Conservation (phyloP, 2,888 invertebrate species). For the Nowickia ferox region DNA sequence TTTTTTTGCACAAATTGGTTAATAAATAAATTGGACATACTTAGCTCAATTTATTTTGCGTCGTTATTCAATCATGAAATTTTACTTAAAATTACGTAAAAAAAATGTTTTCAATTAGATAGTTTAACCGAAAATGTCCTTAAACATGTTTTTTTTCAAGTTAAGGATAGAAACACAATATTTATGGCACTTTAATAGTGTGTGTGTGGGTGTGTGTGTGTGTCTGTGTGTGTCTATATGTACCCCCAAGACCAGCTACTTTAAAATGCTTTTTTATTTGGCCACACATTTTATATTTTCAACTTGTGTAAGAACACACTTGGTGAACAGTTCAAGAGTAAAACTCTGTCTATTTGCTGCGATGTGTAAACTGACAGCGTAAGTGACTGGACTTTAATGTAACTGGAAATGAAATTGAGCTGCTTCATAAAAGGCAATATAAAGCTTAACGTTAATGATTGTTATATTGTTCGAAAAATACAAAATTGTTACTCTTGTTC, state of each 20-base stretch:
- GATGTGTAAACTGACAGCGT: slow-evolving; percentile 1
- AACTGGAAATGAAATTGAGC: slow-evolving; percentile 27
- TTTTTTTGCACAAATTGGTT: too few species aligned
- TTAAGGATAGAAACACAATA: too few species aligned
- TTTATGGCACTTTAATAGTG: too few species aligned
- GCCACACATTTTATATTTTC: slow-evolving; percentile 21
- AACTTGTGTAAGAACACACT: slow-evolving; percentile 14
- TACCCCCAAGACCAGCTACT: not conserved
- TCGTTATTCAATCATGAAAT: too few species aligned
- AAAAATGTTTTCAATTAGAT: too few species aligned
- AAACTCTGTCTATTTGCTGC: not conserved
- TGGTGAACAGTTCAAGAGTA: not conserved
- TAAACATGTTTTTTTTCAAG: too few species aligned
- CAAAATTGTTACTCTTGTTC: not conserved
- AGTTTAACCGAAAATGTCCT: too few species aligned
- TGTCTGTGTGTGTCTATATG: not conserved
- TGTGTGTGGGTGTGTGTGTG: too few species aligned
- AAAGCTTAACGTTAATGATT: slow-evolving; percentile 35
- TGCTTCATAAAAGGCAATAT: slow-evolving; percentile 37
- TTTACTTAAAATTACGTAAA: too few species aligned
- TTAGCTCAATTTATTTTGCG: too few species aligned
- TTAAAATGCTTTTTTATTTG: slow-evolving; percentile 6
- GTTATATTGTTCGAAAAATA: slow-evolving; percentile 17
- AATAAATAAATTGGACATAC: too few species aligned
- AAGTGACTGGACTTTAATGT: slow-evolving; percentile 16